phyloP scores from a whole-genome alignment of 1,140 invertebrate species.

The Ptiloglossa arizonensis region DNA sequence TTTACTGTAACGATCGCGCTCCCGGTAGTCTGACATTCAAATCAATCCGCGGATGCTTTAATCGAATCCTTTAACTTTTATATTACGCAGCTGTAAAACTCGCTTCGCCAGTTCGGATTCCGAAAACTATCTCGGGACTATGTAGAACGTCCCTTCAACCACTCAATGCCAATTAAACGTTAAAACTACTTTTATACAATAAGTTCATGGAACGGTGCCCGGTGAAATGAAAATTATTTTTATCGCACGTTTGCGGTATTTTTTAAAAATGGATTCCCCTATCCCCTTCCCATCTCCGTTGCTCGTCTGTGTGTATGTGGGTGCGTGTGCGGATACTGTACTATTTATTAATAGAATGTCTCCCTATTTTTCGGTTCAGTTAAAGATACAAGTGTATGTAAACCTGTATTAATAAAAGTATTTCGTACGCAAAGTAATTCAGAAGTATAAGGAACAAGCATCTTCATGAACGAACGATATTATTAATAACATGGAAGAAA shows the following conservation, averaged over 20 bases:
- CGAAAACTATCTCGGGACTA: conserved; percentile 17
- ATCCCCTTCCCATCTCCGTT: neutral
- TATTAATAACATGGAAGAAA: neutral
- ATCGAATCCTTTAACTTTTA: conserved; percentile 48
- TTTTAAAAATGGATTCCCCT: conserved; percentile 39
- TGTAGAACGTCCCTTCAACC: conserved; percentile 26
- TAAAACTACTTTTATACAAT: conserved; percentile 63
- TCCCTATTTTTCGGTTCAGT: conserved; percentile 10
- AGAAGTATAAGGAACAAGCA: neutral
- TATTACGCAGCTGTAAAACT: conserved; percentile 39
- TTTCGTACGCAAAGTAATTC: neutral
- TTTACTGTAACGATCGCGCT: too few relatives aligned
- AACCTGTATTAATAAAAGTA: neutral
- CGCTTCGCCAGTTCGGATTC: conserved; percentile 32
- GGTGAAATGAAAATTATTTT: conserved; percentile 56
- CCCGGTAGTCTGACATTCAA: too few relatives aligned
- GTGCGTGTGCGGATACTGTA: too few relatives aligned
- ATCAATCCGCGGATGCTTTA: neutral
- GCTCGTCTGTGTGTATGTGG: neutral
- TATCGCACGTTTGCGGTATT: conserved; percentile 39
- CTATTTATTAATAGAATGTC: neutral
- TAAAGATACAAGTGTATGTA: neutral
- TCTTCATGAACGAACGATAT: neutral
- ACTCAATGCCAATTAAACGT: conserved; percentile 59
- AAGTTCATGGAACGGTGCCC: conserved; percentile 10